A percentile compares a stretch with the other conserved stretches of the same genome.
Conservation (phyloP, 2,113 vertebrate genomes). For the Entelurus aequoreus region DNA sequence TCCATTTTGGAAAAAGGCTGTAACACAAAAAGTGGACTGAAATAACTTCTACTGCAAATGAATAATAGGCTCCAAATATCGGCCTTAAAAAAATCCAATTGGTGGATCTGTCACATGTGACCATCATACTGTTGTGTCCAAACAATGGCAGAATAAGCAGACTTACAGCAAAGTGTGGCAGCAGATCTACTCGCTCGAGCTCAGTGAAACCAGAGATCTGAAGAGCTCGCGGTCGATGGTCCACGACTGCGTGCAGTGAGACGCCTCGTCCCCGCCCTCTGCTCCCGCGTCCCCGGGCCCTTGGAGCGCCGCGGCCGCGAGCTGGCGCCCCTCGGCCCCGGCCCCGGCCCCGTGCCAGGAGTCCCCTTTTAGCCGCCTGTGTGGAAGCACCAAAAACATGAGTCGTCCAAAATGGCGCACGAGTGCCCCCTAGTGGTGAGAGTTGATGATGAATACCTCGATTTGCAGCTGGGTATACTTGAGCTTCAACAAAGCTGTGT, state of each 20-base stretch:
- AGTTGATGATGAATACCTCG: conserved; percentile 72
- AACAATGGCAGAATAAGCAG: neutral
- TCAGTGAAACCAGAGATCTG: conserved; percentile 87
- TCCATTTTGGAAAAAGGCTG: no score
- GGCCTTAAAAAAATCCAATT: no score
- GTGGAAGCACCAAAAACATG: neutral
- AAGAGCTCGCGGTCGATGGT: conserved; percentile 87
- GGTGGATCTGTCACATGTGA: no score
- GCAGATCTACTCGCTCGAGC: conserved; percentile 83
- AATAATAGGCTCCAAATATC: no score
- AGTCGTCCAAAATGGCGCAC: neutral
- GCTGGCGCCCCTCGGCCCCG: conserved; percentile 78
- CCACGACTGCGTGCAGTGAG: conserved; percentile 81
- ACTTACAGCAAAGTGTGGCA: conserved; percentile 97
- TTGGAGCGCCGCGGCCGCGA: conserved; percentile 77
- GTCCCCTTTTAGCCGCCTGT: conserved; percentile 91
- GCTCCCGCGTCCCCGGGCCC: conserved; percentile 79
- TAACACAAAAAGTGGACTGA: no score
- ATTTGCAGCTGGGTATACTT: conserved; percentile 92
- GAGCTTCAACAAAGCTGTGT: conserved; percentile 87
- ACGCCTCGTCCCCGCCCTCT: conserved; percentile 81
- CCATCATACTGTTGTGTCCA: neutral
- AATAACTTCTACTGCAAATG: no score
- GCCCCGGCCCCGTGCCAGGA: conserved; percentile 67
- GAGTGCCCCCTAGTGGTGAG: conserved; percentile 25